Evolutionary conservation across 2,888 invertebrate genomes (phyloP), one percentile per base, ranked within the genome.

Genomic region (Theodoxus fluviatilis): DNA sequence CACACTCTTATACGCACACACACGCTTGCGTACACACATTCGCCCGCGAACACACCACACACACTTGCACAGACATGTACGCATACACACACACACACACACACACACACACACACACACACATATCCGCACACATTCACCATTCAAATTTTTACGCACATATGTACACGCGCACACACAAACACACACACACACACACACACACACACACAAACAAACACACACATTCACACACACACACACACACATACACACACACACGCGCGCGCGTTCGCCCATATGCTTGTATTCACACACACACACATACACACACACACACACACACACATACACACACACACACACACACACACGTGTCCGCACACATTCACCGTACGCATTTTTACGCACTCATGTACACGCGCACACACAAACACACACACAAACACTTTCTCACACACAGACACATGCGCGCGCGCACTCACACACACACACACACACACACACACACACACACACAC

Each of bases 381-480:
- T 35, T 37, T 35, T 37, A 57, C 57, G 33, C 57, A 57, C 57
- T 31, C 57, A 57, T 33, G 33, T 33, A 57, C 57, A 57, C 57
- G 33, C 57, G 33, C 57, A 57, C 33, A 57, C 57, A 57, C 57
- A 57, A 28, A 57, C 57, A 57, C 57, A 57, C 57, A 59, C 33
- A 59, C 59, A 59, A 31, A 59, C 59, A 59, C 52, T 52, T 4
- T 52, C 52, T 52, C 52, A 22, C 52, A 25, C 52, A 25, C 52
- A 25, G 9, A 9, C 52, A 25, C 4, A 25, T 28, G 22, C 52
- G 22, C 52, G 22, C 52, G 22, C 3, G 4, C 52, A 22, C 7
- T 52, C 7, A 22, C 52, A 22, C 52, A 22, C 52, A 22, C 7
- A 22, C 52, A 22, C 7, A 22, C 18, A 6, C 7, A 22, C 52